Percentiles rank a stretch among this genome's conserved stretches.
Conservation (phyloP, 2,797 vertebrate species). For the Melanotaenia boesemani region DNA sequence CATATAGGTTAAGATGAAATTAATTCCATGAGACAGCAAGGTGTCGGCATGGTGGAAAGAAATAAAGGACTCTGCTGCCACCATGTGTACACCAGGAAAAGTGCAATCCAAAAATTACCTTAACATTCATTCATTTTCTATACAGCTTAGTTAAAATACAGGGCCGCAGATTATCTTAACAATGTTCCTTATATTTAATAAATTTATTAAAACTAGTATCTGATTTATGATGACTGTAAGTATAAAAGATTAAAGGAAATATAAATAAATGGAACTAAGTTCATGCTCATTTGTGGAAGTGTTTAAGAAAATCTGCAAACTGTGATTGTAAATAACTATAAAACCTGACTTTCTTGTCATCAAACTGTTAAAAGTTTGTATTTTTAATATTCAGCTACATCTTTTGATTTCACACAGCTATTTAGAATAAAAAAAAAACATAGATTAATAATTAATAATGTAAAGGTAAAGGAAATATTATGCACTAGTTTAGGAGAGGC, state of each 20-base stretch:
- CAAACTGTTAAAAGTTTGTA: too few relatives aligned
- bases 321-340: background rate
- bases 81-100: constrained; percentile 35
- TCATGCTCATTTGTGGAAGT: background rate
- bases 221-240: background rate
- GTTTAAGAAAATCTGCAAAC: background rate
- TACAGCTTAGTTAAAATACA: too few relatives aligned
- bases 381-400: too few relatives aligned
- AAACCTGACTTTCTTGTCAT: background rate
- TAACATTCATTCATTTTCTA: too few relatives aligned
- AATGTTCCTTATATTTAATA: too few relatives aligned
- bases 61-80: constrained; percentile 65
- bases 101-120: background rate
- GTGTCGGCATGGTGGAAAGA: background rate
- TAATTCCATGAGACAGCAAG: background rate
- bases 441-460: too few relatives aligned
- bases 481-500: too few relatives aligned
- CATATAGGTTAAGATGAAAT: constrained; percentile 20
- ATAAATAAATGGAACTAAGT: background rate
- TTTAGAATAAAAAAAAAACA: too few relatives aligned
- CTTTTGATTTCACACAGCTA: too few relatives aligned
- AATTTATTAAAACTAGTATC: too few relatives aligned
- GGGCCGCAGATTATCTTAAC: too few relatives aligned
- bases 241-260: background rate
- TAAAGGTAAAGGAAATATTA: too few relatives aligned